These are phyloP conservation scores for Premnoplex brunnescens DNA, from an alignment of 2,797 vertebrate species.

Conservation along the genomic window DNA sequence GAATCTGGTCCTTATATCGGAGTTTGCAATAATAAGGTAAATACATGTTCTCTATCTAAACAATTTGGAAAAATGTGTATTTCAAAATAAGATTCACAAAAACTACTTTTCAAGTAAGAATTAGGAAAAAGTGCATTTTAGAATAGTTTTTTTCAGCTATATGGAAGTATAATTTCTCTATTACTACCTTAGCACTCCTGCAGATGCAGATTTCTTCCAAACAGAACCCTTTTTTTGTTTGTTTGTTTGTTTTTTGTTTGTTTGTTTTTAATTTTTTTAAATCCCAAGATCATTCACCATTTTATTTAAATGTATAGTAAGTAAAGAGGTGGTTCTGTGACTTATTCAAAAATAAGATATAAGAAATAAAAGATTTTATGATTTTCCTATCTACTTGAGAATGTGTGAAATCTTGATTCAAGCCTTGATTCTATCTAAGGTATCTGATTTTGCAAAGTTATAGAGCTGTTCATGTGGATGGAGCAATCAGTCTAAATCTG, in stretches of 20 bases:
- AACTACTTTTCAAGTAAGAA: neutral
- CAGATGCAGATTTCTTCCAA: neutral
- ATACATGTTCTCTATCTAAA: neutral
- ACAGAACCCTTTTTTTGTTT: neutral
- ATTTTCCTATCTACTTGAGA: neutral
- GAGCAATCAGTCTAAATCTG: neutral
- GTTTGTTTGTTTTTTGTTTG: neutral
- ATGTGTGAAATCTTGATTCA: neutral
- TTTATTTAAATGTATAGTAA: neutral
- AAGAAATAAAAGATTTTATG: neutral
- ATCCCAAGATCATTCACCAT: neutral
- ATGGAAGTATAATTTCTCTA: neutral
- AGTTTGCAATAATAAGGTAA: neutral
- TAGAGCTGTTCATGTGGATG: neutral
- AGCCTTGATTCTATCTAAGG: neutral
- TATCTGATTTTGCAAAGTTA: neutral
- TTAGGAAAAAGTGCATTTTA: neutral
- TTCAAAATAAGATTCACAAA: neutral
- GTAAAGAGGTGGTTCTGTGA: neutral
- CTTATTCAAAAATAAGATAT: neutral
- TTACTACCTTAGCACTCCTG: neutral
- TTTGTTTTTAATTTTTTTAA: neutral
- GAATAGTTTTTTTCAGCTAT: neutral
- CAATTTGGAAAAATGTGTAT: neutral
- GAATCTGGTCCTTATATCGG: neutral